phyloP scores from a whole-genome alignment of 2,797 vertebrate species.

The Hydrolagus colliei region DNA sequence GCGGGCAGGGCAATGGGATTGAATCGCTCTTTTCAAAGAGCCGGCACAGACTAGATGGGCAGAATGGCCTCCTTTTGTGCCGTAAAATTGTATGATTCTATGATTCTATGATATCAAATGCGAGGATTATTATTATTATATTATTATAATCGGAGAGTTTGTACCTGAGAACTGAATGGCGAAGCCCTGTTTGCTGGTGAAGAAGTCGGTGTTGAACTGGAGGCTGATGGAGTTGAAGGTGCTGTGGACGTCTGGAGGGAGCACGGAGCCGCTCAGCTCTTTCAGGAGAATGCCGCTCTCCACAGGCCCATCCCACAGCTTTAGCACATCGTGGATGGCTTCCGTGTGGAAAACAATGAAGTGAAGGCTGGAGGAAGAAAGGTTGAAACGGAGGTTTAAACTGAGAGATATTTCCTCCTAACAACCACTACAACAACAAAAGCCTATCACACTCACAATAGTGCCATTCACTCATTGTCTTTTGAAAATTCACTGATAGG shows the following conservation, averaged over 20 bases:
- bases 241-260: conserved; percentile 83
- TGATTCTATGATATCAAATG: no score
- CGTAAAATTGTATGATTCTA: no score
- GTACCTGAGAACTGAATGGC: conserved; percentile 89
- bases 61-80: no score
- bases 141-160: conserved; percentile 30
- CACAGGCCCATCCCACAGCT: conserved; percentile 91
- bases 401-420: not conserved
- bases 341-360: conserved; percentile 96
- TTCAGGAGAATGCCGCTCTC: conserved; percentile 84
- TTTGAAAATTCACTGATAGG: not conserved
- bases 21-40: no score
- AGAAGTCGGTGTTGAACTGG: conserved; percentile 97
- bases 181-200: conserved; percentile 97
- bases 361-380: conserved; percentile 65
- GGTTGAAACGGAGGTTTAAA: not conserved
- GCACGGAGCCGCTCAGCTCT: conserved; percentile 75
- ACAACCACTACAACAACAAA: no score
- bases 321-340: conserved; percentile 85
- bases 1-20: no score
- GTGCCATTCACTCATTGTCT: not conserved
- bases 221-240: conserved; percentile 86
- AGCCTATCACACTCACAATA: no score
- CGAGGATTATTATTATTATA: no score
- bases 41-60: no score